Percentiles rank a stretch among this genome's conserved stretches.
phyloP scores from a whole-genome alignment of 1,140 invertebrate species.

The Neodiprion virginianus region DNA sequence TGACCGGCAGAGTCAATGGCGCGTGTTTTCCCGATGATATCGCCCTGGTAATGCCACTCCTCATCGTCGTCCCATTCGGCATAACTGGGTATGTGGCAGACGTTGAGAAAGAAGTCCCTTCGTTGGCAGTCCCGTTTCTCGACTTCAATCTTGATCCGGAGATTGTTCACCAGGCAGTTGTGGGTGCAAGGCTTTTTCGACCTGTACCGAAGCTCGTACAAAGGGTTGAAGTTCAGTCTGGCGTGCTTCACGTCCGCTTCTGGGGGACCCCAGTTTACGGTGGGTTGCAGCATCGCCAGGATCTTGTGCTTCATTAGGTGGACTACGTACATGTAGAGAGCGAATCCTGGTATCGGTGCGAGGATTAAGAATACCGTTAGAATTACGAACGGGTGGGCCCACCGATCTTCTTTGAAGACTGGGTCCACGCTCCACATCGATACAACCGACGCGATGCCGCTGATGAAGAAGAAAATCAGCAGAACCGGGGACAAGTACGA shows the following conservation, averaged over 20 bases:
- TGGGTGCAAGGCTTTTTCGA: neutral
- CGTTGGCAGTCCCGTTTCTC: neutral
- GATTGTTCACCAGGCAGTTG: neutral
- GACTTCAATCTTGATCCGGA: neutral
- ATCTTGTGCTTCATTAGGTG: neutral
- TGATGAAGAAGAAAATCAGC: neutral
- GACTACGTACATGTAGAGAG: neutral
- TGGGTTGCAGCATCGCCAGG: neutral
- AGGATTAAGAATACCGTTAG: neutral
- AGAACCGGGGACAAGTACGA: neutral
- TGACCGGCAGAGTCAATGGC: neutral
- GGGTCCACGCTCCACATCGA: neutral
- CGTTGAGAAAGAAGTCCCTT: neutral
- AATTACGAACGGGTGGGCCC: neutral
- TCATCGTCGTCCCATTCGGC: conserved; percentile 1
- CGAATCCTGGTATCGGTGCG: neutral
- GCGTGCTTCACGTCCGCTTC: neutral
- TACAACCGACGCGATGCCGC: neutral
- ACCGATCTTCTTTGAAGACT: neutral
- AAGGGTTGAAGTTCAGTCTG: neutral
- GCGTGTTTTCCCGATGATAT: neutral
- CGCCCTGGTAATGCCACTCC: neutral
- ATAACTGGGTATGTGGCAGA: neutral
- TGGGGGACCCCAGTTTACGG: neutral
- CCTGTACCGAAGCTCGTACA: neutral